phyloP scores from a whole-genome alignment of 2,113 vertebrate species.

The Ursus arctos region DNA sequence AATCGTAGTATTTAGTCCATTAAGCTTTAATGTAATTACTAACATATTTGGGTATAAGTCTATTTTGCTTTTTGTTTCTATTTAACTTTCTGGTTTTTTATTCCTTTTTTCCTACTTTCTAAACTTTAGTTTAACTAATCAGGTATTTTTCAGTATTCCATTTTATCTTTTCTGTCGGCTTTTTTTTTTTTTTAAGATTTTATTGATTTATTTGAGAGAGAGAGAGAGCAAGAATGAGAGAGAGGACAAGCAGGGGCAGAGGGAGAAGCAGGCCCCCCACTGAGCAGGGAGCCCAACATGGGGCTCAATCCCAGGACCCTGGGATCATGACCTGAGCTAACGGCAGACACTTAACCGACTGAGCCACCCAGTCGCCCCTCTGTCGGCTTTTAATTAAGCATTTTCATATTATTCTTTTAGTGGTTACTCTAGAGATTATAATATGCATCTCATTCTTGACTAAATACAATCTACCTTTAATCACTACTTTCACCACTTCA shows the following conservation, averaged over 20 bases:
- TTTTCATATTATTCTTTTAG: conserved; percentile 5
- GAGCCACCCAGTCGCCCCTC: not conserved
- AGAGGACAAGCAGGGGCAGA: not conserved
- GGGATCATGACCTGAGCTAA: not conserved
- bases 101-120: not conserved
- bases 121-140: not conserved
- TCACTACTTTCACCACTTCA: not conserved
- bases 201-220: not conserved
- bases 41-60: not conserved
- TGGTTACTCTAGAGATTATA: not conserved
- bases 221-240: not conserved
- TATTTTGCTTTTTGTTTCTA: not conserved
- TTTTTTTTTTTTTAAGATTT: not conserved
- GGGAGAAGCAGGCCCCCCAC: not conserved
- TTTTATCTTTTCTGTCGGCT: not conserved
- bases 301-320: not conserved
- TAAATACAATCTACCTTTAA: not conserved
- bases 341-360: not conserved
- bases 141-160: not conserved
- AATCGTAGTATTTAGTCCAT: not conserved
- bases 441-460: not conserved
- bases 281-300: not conserved
- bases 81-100: not conserved
- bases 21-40: not conserved
- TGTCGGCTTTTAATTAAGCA: not conserved